Percentiles rank a stretch among this genome's conserved stretches.
Evolutionary conservation across 2,113 vertebrate genomes (phyloP).

Genomic region (Calonectris borealis): DNA sequence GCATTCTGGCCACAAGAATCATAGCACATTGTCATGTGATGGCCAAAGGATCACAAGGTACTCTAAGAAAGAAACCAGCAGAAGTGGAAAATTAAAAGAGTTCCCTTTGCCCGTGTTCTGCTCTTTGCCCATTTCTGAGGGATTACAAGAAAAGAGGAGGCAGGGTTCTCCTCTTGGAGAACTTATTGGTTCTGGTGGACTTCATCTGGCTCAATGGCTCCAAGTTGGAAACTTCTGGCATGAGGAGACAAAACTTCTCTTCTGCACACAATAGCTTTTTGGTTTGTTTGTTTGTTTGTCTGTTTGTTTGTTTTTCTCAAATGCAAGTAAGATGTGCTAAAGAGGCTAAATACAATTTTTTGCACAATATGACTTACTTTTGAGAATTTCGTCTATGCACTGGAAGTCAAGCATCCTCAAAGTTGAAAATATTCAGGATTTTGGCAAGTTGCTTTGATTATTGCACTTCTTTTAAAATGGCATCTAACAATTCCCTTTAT

Average conservation of each 20-base stretch:
- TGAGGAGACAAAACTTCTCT: background rate
- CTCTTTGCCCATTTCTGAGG: background rate
- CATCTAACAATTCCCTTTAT: background rate
- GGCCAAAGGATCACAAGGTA: background rate
- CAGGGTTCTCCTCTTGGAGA: background rate
- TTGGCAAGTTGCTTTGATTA: background rate
- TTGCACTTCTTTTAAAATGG: background rate
- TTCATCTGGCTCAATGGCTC: background rate
- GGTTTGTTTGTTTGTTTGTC: background rate
- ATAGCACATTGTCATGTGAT: background rate
- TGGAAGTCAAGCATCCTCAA: background rate
- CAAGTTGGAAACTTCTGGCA: background rate
- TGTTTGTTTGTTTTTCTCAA: background rate
- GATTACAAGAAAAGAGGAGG: background rate
- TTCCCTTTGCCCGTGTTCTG: background rate
- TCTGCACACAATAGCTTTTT: background rate
- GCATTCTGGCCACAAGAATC: background rate
- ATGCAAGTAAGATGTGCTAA: background rate
- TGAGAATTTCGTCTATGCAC: background rate
- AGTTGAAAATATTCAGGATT: background rate
- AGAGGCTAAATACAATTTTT: background rate
- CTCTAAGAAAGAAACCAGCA: background rate
- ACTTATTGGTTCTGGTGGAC: background rate
- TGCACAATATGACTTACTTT: background rate
- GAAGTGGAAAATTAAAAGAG: background rate